These are phyloP conservation scores for Fabriciana adippe DNA, from an alignment of 2,888 invertebrate genomes.

Conservation along the genomic window DNA sequence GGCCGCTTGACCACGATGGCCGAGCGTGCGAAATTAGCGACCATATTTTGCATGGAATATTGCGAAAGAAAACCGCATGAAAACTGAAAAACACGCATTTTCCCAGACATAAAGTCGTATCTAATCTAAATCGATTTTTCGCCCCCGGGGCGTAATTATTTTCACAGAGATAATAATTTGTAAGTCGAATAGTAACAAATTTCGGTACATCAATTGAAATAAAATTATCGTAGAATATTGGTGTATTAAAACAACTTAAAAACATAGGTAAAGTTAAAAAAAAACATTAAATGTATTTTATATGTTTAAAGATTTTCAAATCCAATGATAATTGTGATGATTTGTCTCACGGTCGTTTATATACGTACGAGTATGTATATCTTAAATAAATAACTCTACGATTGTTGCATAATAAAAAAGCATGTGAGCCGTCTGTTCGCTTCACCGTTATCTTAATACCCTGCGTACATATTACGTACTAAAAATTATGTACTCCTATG, in stretches of 20 bases:
- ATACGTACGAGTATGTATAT: background rate
- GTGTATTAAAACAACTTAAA: background rate
- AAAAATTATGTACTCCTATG: slow-evolving; percentile 18
- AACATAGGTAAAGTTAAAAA: background rate
- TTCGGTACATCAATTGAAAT: no score
- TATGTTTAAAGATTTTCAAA: background rate
- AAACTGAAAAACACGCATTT: no score
- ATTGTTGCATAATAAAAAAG: slow-evolving; percentile 51
- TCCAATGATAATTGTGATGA: slow-evolving; percentile 14
- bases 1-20: no score
- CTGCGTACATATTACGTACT: slow-evolving; percentile 38
- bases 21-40: no score
- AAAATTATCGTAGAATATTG: background rate
- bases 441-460: slow-evolving; percentile 51
- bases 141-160: no score
- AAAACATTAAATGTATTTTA: background rate
- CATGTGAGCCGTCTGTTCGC: slow-evolving; percentile 44
- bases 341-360: slow-evolving; percentile 32
- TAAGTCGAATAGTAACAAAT: no score
- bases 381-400: slow-evolving; percentile 39
- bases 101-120: no score
- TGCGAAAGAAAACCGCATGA: no score
- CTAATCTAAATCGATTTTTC: no score
- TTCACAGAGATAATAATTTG: no score
- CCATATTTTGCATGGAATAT: no score